Evolutionary conservation across 1,140 invertebrate species (phyloP).

Genomic region (Metaphire vulgaris): DNA sequence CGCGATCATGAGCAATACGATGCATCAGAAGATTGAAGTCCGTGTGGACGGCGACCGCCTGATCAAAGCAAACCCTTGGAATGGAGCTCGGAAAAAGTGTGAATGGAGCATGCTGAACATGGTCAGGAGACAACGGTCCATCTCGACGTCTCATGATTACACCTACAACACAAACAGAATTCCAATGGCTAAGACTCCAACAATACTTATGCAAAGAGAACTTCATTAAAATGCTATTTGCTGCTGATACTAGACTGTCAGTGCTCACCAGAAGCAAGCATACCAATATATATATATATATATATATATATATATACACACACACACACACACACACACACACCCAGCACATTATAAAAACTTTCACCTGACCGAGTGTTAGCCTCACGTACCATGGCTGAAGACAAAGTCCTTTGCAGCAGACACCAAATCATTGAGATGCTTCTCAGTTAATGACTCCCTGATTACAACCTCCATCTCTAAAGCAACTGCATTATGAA

Average conservation of each 20-base stretch:
- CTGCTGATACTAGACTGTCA: too few species aligned
- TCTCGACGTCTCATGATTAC: conserved; percentile 11
- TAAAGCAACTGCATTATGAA: too few species aligned
- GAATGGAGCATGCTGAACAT: conserved; percentile 58
- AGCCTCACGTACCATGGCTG: background rate
- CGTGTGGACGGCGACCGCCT: conserved; percentile 66
- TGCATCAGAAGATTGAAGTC: conserved; percentile 80
- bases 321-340: background rate
- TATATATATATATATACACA: background rate
- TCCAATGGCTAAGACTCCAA: background rate
- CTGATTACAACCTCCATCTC: background rate
- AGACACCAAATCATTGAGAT: background rate
- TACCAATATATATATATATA: background rate
- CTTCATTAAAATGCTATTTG: background rate
- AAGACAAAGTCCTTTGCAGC: background rate
- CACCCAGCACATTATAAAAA: background rate
- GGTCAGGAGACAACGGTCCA: conserved; percentile 6
- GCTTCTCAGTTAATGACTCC: background rate
- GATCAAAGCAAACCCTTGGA: conserved; percentile 68
- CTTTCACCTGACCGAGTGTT: too few species aligned
- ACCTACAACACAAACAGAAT: conserved; percentile 31
- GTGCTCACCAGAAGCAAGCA: background rate
- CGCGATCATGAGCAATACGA: conserved; percentile 74
- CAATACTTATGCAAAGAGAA: background rate
- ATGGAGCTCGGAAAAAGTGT: conserved; percentile 75